These are phyloP conservation scores for Danionella cerebrum DNA, from an alignment of 2,113 vertebrate genomes.

Conservation along the genomic window DNA sequence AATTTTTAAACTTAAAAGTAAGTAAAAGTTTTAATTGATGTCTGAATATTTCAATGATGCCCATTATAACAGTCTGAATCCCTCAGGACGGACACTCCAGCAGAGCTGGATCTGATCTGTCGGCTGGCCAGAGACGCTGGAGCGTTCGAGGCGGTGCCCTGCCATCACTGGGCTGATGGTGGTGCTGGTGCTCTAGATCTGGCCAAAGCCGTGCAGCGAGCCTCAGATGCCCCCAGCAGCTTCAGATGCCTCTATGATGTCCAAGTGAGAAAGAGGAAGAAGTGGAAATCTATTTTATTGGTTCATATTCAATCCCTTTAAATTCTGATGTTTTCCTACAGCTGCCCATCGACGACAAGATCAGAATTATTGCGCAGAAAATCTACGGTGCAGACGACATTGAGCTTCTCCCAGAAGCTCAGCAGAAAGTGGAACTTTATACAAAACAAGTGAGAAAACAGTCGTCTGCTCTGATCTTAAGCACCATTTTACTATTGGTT, in stretches of 20 bases:
- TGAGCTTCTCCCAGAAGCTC: conserved; percentile 86
- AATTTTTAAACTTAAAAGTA: no score
- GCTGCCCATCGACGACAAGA: conserved; percentile 86
- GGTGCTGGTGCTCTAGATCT: conserved; percentile 80
- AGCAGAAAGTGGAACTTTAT: conserved; percentile 83
- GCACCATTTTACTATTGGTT: no score
- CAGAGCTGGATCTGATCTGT: conserved; percentile 80
- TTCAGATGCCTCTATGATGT: conserved; percentile 90
- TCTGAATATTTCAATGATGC: no score
- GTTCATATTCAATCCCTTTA: no score
- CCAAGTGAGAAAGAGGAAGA: conserved; percentile 60
- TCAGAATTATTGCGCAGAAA: conserved; percentile 87
- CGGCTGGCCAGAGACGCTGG: conserved; percentile 77
- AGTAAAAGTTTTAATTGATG: no score
- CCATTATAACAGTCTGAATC: no score
- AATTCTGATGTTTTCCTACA: conserved; percentile 36
- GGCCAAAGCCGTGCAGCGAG: conserved; percentile 79
- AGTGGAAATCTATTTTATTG: no score
- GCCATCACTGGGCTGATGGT: conserved; percentile 91
- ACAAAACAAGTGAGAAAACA: conserved; percentile 85
- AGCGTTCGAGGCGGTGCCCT: conserved; percentile 86
- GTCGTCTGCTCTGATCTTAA: no score
- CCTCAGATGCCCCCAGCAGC: conserved; percentile 73
- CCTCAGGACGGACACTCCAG: conserved; percentile 78
- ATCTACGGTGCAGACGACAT: conserved; percentile 92